Base-by-base conservation (phyloP, 2,797 vertebrate species). In the Pseudochromis fuscus region DNA sequence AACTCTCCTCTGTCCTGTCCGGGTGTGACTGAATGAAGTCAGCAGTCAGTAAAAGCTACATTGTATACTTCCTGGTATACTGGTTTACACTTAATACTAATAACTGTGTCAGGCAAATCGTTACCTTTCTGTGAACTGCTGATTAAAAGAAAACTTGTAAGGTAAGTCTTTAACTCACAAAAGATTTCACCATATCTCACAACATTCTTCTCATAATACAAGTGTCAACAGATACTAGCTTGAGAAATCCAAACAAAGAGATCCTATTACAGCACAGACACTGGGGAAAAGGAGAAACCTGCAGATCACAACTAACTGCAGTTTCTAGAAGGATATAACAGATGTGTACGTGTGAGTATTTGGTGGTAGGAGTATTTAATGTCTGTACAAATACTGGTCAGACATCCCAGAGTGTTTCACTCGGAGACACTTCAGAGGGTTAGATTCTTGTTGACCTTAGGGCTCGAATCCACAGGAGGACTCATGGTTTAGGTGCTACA, bases 341-440 rank as follows among this genome's bases (percentile, higher is more conserved):
- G 19, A 46, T 13, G 2, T 23, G 46, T 46, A 1, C 4, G 33
- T 24, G 44, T 38, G 12, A 57, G 4, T 42, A 42, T 55, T 0
- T 33, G 2, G 49, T 25, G 23, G 25, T 27, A 19, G 25, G 19
- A 10, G 28, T 18, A 15, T n/a, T 19, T n/a, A 4, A 49, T 49
- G 1, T 28, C 25, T 49, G 40, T 28, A 42, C 48, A 50, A 37
- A 44, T 21, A 10, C 15, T 59, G 45, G 46, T 1, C 13, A 37
- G 27, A 49, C n/a, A n/a, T n/a, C n/a, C n/a, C n/a, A n/a, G n/a
- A 58, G 23, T 31, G 35, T 66, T 48, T 56, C 7, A 52, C 3
- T 60, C 19, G 19, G 10, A 28, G 19, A 67, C 6, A 35, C 15
- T 70, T 58, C 21, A 16, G 25, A 52, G 13, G 33, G 24, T 31